Evolutionary conservation across 2,888 invertebrate genomes (phyloP).

Genomic region (Tipula confusa): DNA sequence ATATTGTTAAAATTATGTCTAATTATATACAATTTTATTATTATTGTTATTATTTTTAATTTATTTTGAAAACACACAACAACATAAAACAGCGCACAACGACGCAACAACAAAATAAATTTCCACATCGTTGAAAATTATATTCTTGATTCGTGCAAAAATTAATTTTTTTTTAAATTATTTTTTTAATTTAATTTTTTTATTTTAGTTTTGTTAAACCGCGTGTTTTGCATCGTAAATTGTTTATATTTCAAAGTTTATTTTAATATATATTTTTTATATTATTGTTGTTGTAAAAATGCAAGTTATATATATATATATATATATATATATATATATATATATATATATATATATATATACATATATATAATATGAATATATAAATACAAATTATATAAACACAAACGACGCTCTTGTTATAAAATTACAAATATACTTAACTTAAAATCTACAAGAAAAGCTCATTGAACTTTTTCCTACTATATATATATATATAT

Average conservation of each 20-base stretch:
- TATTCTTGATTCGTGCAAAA: constrained; percentile 30
- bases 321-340: background rate
- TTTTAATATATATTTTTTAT: background rate
- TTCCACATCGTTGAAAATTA: constrained; percentile 30
- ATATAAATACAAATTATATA: constrained; percentile 26
- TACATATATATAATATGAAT: background rate
- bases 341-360: background rate
- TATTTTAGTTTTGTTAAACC: constrained; percentile 27
- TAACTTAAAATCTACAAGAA: background rate
- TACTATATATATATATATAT: no score
- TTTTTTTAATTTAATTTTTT: background rate
- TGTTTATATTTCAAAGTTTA: constrained; percentile 26
- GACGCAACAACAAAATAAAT: background rate
- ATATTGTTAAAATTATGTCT: background rate
- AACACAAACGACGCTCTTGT: background rate
- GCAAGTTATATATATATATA: background rate
- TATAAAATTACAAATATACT: no score
- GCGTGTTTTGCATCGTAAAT: constrained; percentile 30
- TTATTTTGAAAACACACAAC: background rate
- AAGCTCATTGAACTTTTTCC: background rate
- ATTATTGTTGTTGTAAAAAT: no score
- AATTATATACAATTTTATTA: constrained; percentile 25
- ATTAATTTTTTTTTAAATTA: constrained; percentile 27
- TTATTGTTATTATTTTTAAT: constrained; percentile 5
- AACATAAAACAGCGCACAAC: background rate